Base-by-base conservation (phyloP, 1,140 invertebrate genomes). In the Drosophila orena region DNA sequence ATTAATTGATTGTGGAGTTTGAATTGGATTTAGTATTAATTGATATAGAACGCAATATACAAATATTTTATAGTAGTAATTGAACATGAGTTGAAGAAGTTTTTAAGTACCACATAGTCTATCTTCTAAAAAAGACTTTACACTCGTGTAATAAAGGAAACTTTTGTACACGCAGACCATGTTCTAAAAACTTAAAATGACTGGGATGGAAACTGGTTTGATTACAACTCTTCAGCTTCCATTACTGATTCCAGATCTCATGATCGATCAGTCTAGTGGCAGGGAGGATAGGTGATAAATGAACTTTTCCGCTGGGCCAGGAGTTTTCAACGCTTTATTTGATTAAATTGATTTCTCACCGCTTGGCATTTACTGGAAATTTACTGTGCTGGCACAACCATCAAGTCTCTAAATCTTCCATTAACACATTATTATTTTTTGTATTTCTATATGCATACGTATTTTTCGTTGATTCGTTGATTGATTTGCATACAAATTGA, bases 401-500 rank as follows among this genome's bases (percentile, higher is more conserved):
- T 34, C 47, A 50, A 50, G 3, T 34, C 47, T 27, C 27, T 34
- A 34, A 11, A 50, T 15, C 27, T 17, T 50, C 30, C 46, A 44
- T 68, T 72, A 72, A 74, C 56, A 59, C 47, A 49, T 42, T 58
- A 70, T 49, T 73, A 61, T 53, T 52, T 42, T n/a, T 60, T 60
- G n/a, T 47, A 56, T 37, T 8, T 34, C n/a, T 46, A 46, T 30
- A 46, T 46, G 34, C 30, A 44, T 24, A 22, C 30, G 22, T 38
- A 38, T 53, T 44, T 43, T 52, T n/a, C 55, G 54, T 76, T 56
- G 50, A 37, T 43, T 70, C 49, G 47, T 37, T 61, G 34, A 76
- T 72, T 81, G 42, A 68, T 84, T 83, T 76, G 69, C 79, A 44
- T 71, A 66, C 66, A 44, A 83, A 65, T 71, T 78, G 62, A 66